phyloP scores from a whole-genome alignment of 2,888 invertebrate species.

The Frankliniella intonsa region DNA sequence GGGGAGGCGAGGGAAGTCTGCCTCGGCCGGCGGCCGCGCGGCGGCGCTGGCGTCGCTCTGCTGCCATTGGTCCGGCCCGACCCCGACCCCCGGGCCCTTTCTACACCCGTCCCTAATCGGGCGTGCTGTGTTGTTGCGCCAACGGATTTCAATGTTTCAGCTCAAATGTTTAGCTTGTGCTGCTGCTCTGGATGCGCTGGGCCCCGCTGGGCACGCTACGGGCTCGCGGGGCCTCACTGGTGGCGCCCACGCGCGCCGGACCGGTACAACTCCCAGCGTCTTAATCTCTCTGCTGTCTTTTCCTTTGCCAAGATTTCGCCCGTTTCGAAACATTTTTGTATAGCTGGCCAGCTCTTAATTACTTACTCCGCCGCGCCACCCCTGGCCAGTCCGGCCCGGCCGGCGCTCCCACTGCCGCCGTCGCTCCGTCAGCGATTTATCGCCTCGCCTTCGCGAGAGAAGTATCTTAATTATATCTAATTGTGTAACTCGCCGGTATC shows the following conservation, averaged over 20 bases:
- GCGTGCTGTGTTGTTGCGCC: background rate
- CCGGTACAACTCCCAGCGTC: too few relatives aligned
- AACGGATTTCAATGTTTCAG: background rate
- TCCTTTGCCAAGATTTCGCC: background rate
- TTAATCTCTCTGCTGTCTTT: background rate
- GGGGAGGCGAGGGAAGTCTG: background rate
- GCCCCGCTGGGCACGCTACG: too few relatives aligned
- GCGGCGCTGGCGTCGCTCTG: background rate
- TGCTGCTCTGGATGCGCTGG: background rate
- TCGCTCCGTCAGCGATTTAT: background rate
- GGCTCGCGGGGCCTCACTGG: too few relatives aligned
- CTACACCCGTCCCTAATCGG: background rate
- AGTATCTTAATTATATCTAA: slow-evolving; percentile 7
- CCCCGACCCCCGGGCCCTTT: background rate
- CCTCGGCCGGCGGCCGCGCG: background rate
- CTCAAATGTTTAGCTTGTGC: slow-evolving; percentile 7
- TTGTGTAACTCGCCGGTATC: background rate
- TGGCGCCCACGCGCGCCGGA: too few relatives aligned
- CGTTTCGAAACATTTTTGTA: background rate
- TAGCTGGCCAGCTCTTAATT: too few relatives aligned
- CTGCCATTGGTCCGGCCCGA: background rate
- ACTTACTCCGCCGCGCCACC: background rate
- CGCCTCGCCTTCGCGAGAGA: background rate
- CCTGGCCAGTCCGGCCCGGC: background rate
- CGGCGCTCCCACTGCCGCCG: background rate